A percentile compares a stretch with the other conserved stretches of the same genome.
phyloP scores from a whole-genome alignment of 2,797 vertebrate genomes.

The Trachops cirrhosus region DNA sequence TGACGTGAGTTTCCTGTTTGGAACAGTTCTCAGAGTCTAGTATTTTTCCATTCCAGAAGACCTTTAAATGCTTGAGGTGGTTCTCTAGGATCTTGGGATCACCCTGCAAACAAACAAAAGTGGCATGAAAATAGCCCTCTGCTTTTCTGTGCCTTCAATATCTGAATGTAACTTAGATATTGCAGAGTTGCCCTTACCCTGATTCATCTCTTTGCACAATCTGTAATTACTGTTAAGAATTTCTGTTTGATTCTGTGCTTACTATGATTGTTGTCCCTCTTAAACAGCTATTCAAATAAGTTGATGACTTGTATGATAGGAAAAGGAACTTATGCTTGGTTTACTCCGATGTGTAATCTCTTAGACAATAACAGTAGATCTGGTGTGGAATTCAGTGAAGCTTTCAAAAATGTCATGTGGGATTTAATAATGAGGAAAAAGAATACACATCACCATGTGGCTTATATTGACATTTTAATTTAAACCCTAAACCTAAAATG shows the following conservation, averaged over 20 bases:
- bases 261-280: background rate
- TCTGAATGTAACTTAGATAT: background rate
- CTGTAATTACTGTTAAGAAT: background rate
- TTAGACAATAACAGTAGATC: background rate
- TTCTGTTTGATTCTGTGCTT: background rate
- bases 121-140: background rate
- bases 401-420: background rate
- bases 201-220: background rate
- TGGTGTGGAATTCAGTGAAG: background rate
- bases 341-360: background rate
- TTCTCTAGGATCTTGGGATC: background rate
- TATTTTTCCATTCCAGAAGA: background rate
- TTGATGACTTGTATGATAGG: background rate
- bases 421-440: slow-evolving; percentile 6
- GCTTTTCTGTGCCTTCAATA: background rate
- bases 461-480: slow-evolving; percentile 16
- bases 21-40: background rate
- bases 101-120: background rate
- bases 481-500: slow-evolving; percentile 26
- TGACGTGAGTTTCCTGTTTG: background rate
- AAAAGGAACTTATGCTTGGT: background rate
- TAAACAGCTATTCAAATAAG: background rate
- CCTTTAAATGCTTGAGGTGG: background rate
- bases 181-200: background rate
- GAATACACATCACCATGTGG: background rate